Base-by-base conservation (phyloP, 2,797 vertebrate species). In the Fistularia commersonii region DNA sequence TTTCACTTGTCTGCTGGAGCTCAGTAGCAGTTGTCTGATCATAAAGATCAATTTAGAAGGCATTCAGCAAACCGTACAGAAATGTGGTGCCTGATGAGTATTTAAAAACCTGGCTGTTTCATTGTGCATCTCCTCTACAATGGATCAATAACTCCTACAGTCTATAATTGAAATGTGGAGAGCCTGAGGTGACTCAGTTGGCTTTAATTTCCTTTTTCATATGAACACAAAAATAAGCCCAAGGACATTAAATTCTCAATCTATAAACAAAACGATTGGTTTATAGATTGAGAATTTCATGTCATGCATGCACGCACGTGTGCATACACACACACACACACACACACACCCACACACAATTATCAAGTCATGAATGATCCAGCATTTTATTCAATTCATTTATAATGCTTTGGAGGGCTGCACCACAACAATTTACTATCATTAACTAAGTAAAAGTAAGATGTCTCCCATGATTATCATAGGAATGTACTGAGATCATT, bases 111-210 rank as follows among this genome's bases (percentile, higher is more conserved):
- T 72, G 40, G 59, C 63, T 48, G 73, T 49, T 54, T 52, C 57
- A 63, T 45, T 55, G 60, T 46, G 57, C 64, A 59, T 79, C 65
- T 71, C 52, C 48, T 64, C 61, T 42, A 57, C 61, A 66, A 69
- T 62, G 69, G 78, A 84, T 87, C 82, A 80, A 82, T 87, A 79
- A 72, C 45, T 74, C 66, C 39, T 41, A 64, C 57, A 54, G 67
- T 80, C 52, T 69, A 42, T 72, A 77, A 81, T 76, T 82, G 69
- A 81, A 83, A 81, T 61, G 62, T 74, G 67, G 42, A 50, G 48
- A 65, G 74, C 71, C 64, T 62, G 56, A 67, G 68, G 75, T 79
- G 64, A 74, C 77, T 76, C 74, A 67, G 46, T 57, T 60, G 57
- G 63, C 55, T 78, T 76, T 79, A 62, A 82, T 80, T 79, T 79